These are phyloP conservation scores for Xestia ashworthii DNA, from an alignment of 2,888 invertebrate genomes.

Conservation along the genomic window DNA sequence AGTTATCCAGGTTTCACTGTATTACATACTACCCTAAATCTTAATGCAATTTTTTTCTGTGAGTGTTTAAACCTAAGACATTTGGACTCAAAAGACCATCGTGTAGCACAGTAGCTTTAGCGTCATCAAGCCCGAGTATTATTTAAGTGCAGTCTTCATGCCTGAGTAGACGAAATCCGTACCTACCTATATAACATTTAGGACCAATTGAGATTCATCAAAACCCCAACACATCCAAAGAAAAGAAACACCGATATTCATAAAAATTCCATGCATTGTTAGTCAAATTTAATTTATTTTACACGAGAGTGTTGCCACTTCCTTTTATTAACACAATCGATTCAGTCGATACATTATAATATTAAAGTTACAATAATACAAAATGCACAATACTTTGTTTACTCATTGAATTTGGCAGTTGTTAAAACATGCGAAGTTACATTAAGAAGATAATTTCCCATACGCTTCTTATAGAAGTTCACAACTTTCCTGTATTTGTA, in stretches of 20 bases:
- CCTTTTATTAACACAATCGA: constrained; percentile 1
- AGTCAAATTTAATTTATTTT: neutral
- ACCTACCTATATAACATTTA: neutral
- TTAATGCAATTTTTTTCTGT: neutral
- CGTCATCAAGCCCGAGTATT: neutral
- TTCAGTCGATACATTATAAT: constrained; percentile 1
- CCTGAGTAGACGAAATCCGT: neutral
- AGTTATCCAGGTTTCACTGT: too few species aligned
- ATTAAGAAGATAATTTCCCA: neutral
- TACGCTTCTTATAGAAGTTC: neutral
- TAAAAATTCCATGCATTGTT: neutral
- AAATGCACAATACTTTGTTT: constrained; percentile 19
- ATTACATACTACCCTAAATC: neutral
- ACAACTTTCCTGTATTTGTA: neutral
- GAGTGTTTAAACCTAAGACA: neutral
- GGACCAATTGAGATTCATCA: neutral
- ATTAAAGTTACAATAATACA: constrained; percentile 16
- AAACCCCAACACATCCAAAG: neutral
- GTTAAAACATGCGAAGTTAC: constrained; percentile 6
- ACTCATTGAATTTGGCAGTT: constrained; percentile 11
- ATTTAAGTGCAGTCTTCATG: neutral
- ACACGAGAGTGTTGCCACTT: constrained; percentile 3
- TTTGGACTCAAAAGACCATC: neutral
- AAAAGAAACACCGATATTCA: neutral
- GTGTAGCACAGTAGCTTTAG: neutral